Conservation (phyloP, 2,797 vertebrate genomes). For the Danio kyathit region DNA sequence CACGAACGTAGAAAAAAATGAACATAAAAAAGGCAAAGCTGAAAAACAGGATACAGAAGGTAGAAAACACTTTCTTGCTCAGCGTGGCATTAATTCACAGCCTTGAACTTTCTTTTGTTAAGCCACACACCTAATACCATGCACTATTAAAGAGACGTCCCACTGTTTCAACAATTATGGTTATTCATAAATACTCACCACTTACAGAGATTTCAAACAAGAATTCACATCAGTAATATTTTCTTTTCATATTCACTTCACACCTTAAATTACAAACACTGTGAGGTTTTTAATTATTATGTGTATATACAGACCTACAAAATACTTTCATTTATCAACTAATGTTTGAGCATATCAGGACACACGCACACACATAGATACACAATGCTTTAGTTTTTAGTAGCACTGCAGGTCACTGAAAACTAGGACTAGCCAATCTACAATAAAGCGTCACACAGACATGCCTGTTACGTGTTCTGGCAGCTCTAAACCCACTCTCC, state of each 20-base stretch:
- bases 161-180: background rate
- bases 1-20: background rate
- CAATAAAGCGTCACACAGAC: conserved; percentile 72
- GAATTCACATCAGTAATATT: too few species aligned
- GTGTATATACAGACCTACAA: background rate
- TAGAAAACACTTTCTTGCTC: background rate
- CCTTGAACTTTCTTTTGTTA: background rate
- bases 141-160: background rate
- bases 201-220: background rate
- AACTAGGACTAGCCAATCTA: conserved; percentile 19
- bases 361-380: background rate
- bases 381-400: conserved; percentile 6
- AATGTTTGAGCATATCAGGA: background rate
- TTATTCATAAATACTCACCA: background rate
- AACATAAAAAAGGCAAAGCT: background rate
- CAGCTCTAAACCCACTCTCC: conserved; percentile 91
- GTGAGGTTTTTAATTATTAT: too few species aligned
- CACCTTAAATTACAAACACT: background rate
- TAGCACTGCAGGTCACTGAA: conserved; percentile 19
- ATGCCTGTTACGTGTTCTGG: conserved; percentile 80
- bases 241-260: background rate
- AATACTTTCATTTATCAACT: background rate
- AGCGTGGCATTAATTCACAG: background rate
- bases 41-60: background rate
- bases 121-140: background rate